A percentile compares a stretch with the other conserved stretches of the same genome.
phyloP scores from a whole-genome alignment of 30 jellyfish, hydroid and myxozoan species.

The Aurelia sp. region DNA sequence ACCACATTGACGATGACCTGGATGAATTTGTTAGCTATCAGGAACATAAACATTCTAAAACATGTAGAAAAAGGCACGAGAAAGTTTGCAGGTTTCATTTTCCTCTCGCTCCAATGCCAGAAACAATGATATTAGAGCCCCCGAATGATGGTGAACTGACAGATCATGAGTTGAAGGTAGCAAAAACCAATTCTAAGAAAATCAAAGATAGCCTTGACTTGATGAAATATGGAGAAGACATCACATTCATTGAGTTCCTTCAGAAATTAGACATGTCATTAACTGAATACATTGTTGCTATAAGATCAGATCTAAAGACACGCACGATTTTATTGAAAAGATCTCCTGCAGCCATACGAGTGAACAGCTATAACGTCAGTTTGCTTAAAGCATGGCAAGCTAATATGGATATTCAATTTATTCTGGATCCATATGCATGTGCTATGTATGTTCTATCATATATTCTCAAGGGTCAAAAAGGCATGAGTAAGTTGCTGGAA shows the following conservation, averaged over 20 bases:
- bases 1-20: not conserved
- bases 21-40: slow-evolving; percentile 27
- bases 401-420: not conserved
- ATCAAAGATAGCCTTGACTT: not conserved
- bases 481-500: too few species aligned
- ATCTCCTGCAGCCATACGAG: not conserved
- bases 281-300: not conserved
- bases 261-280: not conserved
- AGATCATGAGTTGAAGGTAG: not conserved
- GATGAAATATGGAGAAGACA: slow-evolving; percentile 36
- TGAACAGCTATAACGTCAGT: slow-evolving; percentile 6
- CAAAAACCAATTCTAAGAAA: not conserved
- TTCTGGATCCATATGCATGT: slow-evolving; percentile 53
- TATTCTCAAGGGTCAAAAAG: too few species aligned
- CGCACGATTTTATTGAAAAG: not conserved
- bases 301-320: not conserved
- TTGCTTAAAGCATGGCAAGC: slow-evolving; percentile 50
- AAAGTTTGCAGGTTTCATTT: slow-evolving; percentile 50
- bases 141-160: not conserved
- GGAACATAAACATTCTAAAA: slow-evolving; percentile 60
- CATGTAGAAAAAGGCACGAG: slow-evolving; percentile 44
- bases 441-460: not conserved
- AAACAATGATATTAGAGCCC: slow-evolving; percentile 27
- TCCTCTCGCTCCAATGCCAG: slow-evolving; percentile 40
- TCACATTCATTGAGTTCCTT: slow-evolving; percentile 12